These are phyloP conservation scores for Cryptoprocta ferox DNA, from an alignment of 2,797 vertebrate genomes.

Conservation along the genomic window DNA sequence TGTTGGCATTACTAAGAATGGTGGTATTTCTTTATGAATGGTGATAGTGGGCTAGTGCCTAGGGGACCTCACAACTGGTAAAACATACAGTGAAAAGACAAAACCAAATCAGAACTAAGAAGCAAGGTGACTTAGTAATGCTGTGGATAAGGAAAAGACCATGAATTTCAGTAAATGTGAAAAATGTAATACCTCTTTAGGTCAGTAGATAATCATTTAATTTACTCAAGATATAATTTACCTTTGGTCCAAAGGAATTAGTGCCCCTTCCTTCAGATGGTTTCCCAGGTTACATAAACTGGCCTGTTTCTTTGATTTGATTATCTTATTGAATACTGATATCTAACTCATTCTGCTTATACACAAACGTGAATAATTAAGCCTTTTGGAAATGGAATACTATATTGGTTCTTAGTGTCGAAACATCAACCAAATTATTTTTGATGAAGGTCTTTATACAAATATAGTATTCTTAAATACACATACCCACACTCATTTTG, in stretches of 20 bases:
- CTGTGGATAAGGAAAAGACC: neutral
- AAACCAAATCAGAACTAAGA: neutral
- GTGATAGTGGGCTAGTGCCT: neutral
- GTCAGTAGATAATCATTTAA: neutral
- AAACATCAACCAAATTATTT: slow-evolving; percentile 10
- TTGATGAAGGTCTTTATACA: slow-evolving; percentile 7
- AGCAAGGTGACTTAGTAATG: neutral
- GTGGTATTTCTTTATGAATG: neutral
- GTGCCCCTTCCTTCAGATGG: neutral
- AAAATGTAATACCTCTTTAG: neutral
- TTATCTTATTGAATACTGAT: neutral
- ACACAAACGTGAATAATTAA: neutral
- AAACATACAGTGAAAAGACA: neutral
- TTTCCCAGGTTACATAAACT: neutral
- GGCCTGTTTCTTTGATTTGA: neutral
- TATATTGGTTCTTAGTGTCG: neutral
- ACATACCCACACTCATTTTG: neutral
- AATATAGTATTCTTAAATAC: neutral
- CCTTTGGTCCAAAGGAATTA: neutral
- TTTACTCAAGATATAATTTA: neutral
- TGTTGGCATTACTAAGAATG: neutral
- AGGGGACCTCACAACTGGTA: neutral
- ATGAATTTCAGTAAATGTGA: neutral
- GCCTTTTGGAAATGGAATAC: neutral
- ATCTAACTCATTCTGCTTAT: neutral